Percentiles rank a stretch among this genome's conserved stretches.
phyloP scores from a whole-genome alignment of 2,113 vertebrate genomes.

The Odocoileus virginianus region DNA sequence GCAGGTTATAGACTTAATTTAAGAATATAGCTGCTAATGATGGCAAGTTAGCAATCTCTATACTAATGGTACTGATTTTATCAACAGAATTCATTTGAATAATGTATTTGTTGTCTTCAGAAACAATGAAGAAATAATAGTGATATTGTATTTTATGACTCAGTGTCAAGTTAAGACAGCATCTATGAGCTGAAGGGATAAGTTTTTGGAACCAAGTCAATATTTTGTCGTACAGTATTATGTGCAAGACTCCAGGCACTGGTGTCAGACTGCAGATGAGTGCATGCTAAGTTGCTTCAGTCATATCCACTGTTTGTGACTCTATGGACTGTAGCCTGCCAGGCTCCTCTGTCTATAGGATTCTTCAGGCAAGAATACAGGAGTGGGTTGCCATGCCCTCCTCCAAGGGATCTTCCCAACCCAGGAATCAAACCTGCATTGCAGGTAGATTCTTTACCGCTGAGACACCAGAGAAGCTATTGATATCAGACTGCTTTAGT shows the following conservation, averaged over 20 bases:
- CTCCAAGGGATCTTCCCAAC: background rate
- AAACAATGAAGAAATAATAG: background rate
- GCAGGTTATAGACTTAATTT: background rate
- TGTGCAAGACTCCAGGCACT: background rate
- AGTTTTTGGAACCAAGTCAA: background rate
- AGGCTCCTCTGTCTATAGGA: background rate
- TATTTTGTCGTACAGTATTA: background rate
- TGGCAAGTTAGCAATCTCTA: background rate
- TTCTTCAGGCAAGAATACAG: background rate
- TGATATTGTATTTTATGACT: background rate
- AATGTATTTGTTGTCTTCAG: background rate
- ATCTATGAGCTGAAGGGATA: background rate
- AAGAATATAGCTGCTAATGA: background rate
- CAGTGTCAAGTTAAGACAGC: background rate
- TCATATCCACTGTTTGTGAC: background rate
- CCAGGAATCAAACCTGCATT: background rate
- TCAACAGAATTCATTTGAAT: background rate
- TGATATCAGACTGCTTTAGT: background rate
- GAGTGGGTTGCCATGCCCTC: background rate
- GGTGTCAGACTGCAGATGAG: background rate
- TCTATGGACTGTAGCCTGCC: background rate
- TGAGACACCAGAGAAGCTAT: background rate
- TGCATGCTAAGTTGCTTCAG: background rate
- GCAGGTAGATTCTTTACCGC: background rate
- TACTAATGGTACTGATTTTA: background rate